Conservation (phyloP, 2,113 vertebrate species). For the Sylvilagus bachmani region DNA sequence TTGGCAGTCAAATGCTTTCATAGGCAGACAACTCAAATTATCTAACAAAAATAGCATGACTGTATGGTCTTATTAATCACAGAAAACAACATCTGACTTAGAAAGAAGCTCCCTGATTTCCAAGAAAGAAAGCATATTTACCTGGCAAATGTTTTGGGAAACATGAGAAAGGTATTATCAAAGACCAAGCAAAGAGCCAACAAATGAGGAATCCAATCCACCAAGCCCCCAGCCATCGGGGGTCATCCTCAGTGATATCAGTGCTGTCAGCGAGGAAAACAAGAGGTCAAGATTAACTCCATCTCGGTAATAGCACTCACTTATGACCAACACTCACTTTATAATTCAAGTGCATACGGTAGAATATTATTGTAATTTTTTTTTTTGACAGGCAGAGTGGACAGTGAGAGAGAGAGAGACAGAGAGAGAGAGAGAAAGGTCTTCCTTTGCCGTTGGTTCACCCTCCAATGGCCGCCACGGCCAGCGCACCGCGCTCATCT, state of each 20-base stretch:
- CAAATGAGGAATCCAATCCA: constrained; percentile 91
- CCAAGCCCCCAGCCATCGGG: constrained; percentile 92
- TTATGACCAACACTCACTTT: not conserved
- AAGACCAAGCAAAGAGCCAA: constrained; percentile 86
- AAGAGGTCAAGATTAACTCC: not conserved
- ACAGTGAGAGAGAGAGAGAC: too few species aligned
- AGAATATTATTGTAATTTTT: not conserved
- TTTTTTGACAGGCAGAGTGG: too few species aligned
- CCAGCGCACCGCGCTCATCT: too few species aligned
- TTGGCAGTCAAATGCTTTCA: constrained; percentile 26
- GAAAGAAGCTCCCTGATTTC: not conserved
- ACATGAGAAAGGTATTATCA: constrained; percentile 89
- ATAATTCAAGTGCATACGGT: not conserved
- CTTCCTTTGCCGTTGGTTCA: too few species aligned
- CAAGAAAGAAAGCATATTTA: constrained; percentile 77
- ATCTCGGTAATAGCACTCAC: not conserved
- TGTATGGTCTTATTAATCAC: not conserved
- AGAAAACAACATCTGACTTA: not conserved
- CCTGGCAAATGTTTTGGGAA: constrained; percentile 92
- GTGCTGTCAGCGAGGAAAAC: constrained; percentile 63
- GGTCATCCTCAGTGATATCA: constrained; percentile 85
- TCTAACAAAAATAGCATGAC: not conserved
- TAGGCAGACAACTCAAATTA: not conserved
- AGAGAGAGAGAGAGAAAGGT: too few species aligned
- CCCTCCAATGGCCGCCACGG: too few species aligned